A percentile compares a stretch with the other conserved stretches of the same genome.
Conservation (phyloP, 2,113 vertebrate genomes). For the Vireo altiloquus region DNA sequence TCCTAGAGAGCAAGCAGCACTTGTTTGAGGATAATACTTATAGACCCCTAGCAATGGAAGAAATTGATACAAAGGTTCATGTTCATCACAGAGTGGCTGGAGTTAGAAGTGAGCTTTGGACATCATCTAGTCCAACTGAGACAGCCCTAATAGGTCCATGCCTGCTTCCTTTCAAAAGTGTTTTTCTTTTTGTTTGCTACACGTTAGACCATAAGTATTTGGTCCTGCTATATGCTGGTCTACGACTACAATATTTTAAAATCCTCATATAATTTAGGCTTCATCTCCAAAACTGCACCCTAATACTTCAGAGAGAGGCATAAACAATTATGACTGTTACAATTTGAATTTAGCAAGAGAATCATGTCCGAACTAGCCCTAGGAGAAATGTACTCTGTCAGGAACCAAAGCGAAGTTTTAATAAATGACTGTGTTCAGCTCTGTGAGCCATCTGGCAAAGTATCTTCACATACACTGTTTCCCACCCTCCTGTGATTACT, state of each 20-base stretch:
- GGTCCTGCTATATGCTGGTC: not conserved
- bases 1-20: not conserved
- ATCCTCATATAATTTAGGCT: not conserved
- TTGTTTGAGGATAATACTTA: not conserved
- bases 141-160: not conserved
- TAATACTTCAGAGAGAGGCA: not conserved
- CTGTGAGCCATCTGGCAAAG: slow-evolving; percentile 45
- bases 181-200: not conserved
- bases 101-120: not conserved
- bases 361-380: not conserved
- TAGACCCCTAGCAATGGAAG: not conserved
- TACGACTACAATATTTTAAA: not conserved
- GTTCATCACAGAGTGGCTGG: not conserved
- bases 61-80: not conserved
- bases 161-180: not conserved
- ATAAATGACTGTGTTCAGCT: not conserved
- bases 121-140: not conserved
- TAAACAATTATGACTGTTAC: not conserved
- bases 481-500: slow-evolving; percentile 31
- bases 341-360: not conserved
- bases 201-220: not conserved
- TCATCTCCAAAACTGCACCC: not conserved
- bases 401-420: not conserved
- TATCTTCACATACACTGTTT: not conserved
- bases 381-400: not conserved